phyloP scores from a whole-genome alignment of 92 coral and sea anemone species.

The Porites lobata region DNA sequence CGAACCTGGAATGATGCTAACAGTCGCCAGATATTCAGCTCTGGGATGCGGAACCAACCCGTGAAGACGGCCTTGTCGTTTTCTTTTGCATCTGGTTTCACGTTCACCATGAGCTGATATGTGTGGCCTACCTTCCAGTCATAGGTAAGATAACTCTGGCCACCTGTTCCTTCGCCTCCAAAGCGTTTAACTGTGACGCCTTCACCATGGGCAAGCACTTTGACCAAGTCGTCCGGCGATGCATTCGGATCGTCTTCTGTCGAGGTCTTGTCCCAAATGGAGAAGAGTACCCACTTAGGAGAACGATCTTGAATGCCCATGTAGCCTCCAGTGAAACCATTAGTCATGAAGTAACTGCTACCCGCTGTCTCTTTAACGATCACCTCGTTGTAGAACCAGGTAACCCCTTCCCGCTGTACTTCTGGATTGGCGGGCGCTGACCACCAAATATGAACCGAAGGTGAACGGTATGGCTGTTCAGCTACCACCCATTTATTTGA shows the following conservation, averaged over 20 bases:
- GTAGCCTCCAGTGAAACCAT: constrained; percentile 51
- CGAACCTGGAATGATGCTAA: constrained; percentile 54
- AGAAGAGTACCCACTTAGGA: constrained; percentile 47
- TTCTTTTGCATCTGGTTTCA: constrained; percentile 27
- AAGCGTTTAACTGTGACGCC: constrained; percentile 42
- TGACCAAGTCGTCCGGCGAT: constrained; percentile 35
- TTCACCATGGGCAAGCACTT: constrained; percentile 40
- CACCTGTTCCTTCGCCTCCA: constrained; percentile 51
- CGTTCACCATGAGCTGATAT: constrained; percentile 52
- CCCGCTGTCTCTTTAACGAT: constrained; percentile 11
- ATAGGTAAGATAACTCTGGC: constrained; percentile 30
- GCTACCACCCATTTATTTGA: not conserved
- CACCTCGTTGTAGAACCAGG: constrained; percentile 51
- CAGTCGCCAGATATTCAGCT: constrained; percentile 48
- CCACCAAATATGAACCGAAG: constrained; percentile 46
- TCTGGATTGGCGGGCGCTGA: constrained; percentile 29
- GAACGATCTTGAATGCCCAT: constrained; percentile 55
- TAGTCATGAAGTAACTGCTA: constrained; percentile 36
- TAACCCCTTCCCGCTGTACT: constrained; percentile 24
- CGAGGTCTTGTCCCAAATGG: constrained; percentile 56
- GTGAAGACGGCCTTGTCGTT: constrained; percentile 51
- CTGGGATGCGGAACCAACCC: constrained; percentile 56
- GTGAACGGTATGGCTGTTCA: not conserved
- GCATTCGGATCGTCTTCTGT: constrained; percentile 49
- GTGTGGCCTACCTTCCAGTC: constrained; percentile 43